Evolutionary conservation across 2,113 vertebrate genomes (phyloP).

Genomic region (Daboia siamensis): DNA sequence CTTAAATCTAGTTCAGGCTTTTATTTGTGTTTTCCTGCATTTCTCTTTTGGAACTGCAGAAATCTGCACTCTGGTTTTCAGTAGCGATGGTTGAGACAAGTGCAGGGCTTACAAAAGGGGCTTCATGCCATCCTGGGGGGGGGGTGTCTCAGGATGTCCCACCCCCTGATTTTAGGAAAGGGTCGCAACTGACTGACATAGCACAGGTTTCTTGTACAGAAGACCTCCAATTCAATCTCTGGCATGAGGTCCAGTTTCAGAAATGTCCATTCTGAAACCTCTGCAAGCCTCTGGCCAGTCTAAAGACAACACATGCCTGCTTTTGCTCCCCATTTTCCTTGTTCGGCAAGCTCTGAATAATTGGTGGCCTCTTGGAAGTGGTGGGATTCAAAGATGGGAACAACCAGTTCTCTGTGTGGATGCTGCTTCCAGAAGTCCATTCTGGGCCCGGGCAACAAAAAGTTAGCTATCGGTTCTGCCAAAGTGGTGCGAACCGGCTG

Average conservation of each 20-base stretch:
- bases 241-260: not conserved
- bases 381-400: no score
- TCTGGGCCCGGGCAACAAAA: no score
- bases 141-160: not conserved
- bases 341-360: not conserved
- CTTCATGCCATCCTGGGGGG: not conserved
- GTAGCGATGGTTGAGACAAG: not conserved
- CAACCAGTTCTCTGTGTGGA: no score
- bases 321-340: not conserved
- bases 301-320: not conserved
- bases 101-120: not conserved
- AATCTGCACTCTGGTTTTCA: not conserved
- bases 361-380: not conserved
- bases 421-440: no score
- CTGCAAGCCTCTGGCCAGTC: not conserved
- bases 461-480: no score
- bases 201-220: not conserved
- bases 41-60: not conserved
- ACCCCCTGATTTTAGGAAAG: not conserved
- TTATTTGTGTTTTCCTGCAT: not conserved
- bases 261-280: not conserved
- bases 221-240: not conserved
- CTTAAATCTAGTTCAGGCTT: not conserved
- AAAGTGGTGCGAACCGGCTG: no score
- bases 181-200: not conserved